A percentile compares a stretch with the other conserved stretches of the same genome.
Conservation (phyloP, 2,797 vertebrate genomes). For the Danionella dracula region DNA sequence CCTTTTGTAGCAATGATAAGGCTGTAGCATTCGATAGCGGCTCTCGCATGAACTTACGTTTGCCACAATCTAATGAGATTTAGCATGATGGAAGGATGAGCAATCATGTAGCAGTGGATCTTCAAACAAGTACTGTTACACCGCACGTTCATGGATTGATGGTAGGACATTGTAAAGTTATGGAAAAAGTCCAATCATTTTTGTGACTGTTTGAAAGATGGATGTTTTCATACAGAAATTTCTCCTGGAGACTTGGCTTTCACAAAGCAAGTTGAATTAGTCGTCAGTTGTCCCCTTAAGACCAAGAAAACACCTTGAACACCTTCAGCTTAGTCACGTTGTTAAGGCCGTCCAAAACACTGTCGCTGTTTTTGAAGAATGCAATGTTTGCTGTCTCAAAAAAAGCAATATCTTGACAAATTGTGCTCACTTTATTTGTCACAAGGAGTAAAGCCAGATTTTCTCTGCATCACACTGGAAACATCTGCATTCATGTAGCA, state of each 20-base stretch:
- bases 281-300: neutral
- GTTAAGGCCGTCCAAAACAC: slow-evolving; percentile 32
- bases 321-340: slow-evolving; percentile 11
- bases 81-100: slow-evolving; percentile 50
- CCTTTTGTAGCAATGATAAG: slow-evolving; percentile 58
- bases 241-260: too few relatives aligned
- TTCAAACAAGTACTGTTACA: slow-evolving; percentile 34
- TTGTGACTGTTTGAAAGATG: too few relatives aligned
- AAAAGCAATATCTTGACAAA: slow-evolving; percentile 63
- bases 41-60: slow-evolving; percentile 66
- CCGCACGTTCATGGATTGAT: too few relatives aligned
- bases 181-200: too few relatives aligned
- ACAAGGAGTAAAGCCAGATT: slow-evolving; percentile 31
- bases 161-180: too few relatives aligned
- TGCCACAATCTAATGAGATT: slow-evolving; percentile 50
- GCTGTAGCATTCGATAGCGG: slow-evolving; percentile 70
- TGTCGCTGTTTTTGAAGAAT: slow-evolving; percentile 18
- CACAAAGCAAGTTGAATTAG: too few relatives aligned
- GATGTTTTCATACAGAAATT: too few relatives aligned
- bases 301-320: slow-evolving; percentile 13
- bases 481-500: slow-evolving; percentile 28
- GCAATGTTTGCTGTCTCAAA: slow-evolving; percentile 52
- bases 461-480: slow-evolving; percentile 23
- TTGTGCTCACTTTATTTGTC: slow-evolving; percentile 19
- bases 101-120: slow-evolving; percentile 49